Conservation (phyloP, 2,888 invertebrate species). For the Phyllotreta striolata region DNA sequence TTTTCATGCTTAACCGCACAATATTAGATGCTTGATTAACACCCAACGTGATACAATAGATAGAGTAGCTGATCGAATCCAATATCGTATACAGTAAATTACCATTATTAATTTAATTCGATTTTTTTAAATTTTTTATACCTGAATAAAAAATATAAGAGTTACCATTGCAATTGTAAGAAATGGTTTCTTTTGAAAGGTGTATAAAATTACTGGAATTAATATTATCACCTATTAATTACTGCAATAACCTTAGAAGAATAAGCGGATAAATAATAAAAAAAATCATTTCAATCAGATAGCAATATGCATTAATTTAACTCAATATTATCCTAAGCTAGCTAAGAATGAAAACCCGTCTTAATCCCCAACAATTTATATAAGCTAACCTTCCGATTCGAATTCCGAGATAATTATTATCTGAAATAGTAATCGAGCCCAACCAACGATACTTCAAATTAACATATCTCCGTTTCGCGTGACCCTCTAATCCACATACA, state of each 20-base stretch:
- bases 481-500: constrained; percentile 35
- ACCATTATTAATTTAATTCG: neutral
- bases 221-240: no score
- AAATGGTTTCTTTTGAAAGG: no score
- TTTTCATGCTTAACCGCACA: constrained; percentile 30
- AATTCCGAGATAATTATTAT: constrained; percentile 3
- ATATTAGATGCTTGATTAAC: constrained; percentile 35
- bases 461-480: constrained; percentile 31
- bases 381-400: neutral
- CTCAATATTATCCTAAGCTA: no score
- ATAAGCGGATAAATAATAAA: no score
- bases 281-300: no score
- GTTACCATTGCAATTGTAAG: no score
- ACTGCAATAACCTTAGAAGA: no score
- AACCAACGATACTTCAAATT: constrained; percentile 17
- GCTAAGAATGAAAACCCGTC: no score
- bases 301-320: no score
- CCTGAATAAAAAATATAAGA: no score
- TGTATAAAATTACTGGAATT: no score
- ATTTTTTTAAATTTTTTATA: constrained; percentile 1
- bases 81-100: neutral
- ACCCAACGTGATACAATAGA: constrained; percentile 30
- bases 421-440: neutral
- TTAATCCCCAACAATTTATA: no score
- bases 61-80: constrained; percentile 21